Evolutionary conservation across 1,140 invertebrate species (phyloP).

Genomic region (Drosophila ohnishii): DNA sequence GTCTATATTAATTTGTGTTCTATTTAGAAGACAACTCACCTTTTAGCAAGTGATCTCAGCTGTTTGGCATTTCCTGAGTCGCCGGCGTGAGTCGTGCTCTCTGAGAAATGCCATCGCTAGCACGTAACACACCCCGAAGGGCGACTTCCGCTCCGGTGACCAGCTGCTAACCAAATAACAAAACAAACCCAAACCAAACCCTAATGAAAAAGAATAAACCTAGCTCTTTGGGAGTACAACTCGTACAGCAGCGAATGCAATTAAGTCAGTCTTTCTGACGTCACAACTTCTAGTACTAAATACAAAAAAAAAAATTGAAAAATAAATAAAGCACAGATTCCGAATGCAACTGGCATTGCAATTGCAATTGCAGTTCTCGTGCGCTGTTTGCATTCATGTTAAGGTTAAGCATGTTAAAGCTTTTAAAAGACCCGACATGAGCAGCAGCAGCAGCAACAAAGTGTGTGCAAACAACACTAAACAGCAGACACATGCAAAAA

Average conservation of each 20-base stretch:
- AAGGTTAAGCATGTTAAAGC: conserved; percentile 69
- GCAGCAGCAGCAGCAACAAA: conserved; percentile 37
- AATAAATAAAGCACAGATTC: conserved; percentile 15
- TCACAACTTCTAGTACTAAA: conserved; percentile 18
- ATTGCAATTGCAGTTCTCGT: conserved; percentile 38
- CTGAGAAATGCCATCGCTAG: conserved; percentile 15
- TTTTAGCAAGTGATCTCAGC: neutral
- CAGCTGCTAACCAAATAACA: conserved; percentile 40
- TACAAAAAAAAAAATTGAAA: neutral
- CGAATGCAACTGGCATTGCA: conserved; percentile 34
- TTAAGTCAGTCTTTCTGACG: conserved; percentile 17
- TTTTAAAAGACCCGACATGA: conserved; percentile 50
- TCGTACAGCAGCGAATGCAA: conserved; percentile 31
- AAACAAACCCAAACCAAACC: conserved; percentile 30
- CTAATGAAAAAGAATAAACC: conserved; percentile 25
- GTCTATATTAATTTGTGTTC: no score
- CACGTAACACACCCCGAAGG: conserved; percentile 21
- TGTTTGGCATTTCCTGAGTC: neutral
- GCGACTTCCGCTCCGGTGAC: conserved; percentile 38
- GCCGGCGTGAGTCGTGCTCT: conserved; percentile 1
- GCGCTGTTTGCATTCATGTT: conserved; percentile 62
- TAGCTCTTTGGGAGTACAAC: conserved; percentile 7
- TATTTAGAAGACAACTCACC: neutral
- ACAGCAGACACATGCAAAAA: conserved; percentile 5
- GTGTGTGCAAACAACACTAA: conserved; percentile 23